Percentiles rank a stretch among this genome's conserved stretches.
Evolutionary conservation across 2,888 invertebrate species (phyloP).

Genomic region (Synergus gifuensis): DNA sequence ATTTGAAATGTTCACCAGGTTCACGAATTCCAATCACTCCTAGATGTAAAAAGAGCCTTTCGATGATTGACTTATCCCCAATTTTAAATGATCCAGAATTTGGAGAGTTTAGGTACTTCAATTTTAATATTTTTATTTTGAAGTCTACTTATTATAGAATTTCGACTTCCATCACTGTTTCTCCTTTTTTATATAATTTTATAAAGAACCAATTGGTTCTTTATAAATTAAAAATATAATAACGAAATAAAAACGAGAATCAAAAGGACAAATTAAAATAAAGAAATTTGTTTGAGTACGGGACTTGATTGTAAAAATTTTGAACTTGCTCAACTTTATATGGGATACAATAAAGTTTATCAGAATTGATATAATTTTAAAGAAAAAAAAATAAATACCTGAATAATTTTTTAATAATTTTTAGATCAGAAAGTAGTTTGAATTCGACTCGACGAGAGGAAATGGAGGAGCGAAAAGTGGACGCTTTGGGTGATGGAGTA

Average conservation of each 20-base stretch:
- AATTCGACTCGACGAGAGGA: constrained; percentile 56
- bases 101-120: constrained; percentile 60
- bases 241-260: no score
- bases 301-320: no score
- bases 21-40: constrained; percentile 48
- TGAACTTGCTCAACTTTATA: no score
- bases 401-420: neutral
- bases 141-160: neutral
- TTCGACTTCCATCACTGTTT: neutral
- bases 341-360: no score
- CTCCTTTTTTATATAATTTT: neutral
- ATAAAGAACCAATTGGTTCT: no score
- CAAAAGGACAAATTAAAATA: no score
- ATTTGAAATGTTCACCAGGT: constrained; percentile 42
- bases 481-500: constrained; percentile 43
- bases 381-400: no score
- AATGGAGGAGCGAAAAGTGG: constrained; percentile 47
- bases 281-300: no score
- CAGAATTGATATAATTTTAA: no score
- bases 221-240: no score
- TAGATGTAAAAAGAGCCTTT: constrained; percentile 67
- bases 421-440: constrained; percentile 53
- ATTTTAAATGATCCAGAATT: constrained; percentile 56
- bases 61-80: constrained; percentile 70
- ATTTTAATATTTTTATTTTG: constrained; percentile 1